Percentiles rank a stretch among this genome's conserved stretches.
phyloP scores from a whole-genome alignment of 2,888 invertebrate species.

The Cheilosia vulpina region DNA sequence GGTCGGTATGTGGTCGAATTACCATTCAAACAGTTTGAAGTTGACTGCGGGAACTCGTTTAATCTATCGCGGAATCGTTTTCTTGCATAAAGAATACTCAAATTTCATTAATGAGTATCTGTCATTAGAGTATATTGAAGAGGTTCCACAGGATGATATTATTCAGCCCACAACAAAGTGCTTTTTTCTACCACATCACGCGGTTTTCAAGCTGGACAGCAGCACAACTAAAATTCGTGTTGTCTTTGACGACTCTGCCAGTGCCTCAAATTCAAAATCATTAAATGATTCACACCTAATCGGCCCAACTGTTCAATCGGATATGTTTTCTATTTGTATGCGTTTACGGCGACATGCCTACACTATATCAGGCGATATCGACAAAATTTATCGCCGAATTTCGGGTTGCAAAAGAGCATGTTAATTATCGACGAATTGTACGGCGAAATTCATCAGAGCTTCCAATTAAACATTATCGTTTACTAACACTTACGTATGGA shows the following conservation, averaged over 20 bases:
- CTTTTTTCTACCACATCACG: constrained; percentile 2
- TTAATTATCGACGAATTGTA: no score
- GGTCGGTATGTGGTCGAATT: background rate
- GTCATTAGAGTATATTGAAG: background rate
- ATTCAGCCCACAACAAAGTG: background rate
- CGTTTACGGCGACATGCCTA: no score
- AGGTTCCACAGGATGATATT: background rate
- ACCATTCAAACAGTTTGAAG: background rate
- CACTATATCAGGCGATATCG: no score
- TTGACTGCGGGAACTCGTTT: background rate
- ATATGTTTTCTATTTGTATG: background rate
- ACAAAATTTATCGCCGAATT: no score
- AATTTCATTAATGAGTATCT: constrained; percentile 10
- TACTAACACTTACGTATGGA: background rate
- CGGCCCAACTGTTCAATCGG: constrained; percentile 7
- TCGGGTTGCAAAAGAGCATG: no score
- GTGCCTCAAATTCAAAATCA: background rate
- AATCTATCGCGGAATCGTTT: background rate
- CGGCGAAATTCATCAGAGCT: no score
- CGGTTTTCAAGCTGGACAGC: background rate
- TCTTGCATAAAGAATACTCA: background rate
- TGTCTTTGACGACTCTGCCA: constrained; percentile 1
- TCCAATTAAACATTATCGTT: no score
- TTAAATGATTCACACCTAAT: constrained; percentile 10
- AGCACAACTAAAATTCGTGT: constrained; percentile 4